Percentiles rank a stretch among this genome's conserved stretches.
phyloP scores from a whole-genome alignment of 2,113 vertebrate species.

The Chunga burmeisteri region DNA sequence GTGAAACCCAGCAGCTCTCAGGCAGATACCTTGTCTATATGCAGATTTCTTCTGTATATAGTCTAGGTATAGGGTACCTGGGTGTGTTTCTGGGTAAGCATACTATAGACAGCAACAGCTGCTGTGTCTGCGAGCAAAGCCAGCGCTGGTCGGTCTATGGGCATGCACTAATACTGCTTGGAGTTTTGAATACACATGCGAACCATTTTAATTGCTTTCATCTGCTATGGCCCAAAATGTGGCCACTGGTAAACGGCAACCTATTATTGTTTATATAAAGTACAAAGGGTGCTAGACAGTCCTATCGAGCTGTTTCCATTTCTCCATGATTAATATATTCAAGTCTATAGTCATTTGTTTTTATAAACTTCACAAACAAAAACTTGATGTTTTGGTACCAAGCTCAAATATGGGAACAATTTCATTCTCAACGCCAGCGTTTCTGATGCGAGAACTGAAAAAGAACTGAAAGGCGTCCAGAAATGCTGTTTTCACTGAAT shows the following conservation, averaged over 20 bases:
- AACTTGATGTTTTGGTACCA: slow-evolving; percentile 43
- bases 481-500: slow-evolving; percentile 36
- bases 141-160: accelerated
- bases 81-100: neutral
- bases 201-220: neutral
- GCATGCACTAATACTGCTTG: neutral
- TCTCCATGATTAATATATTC: neutral
- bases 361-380: slow-evolving; percentile 19
- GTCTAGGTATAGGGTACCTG: neutral
- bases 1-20: neutral
- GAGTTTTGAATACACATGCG: neutral
- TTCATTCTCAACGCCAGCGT: slow-evolving; percentile 26
- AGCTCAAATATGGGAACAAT: slow-evolving; percentile 51
- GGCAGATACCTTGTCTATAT: neutral
- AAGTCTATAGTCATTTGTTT: neutral
- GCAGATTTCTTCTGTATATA: neutral
- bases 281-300: neutral
- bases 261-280: neutral
- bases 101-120: neutral
- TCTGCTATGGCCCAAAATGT: neutral
- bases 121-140: neutral
- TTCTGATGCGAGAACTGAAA: slow-evolving; percentile 59
- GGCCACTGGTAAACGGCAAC: neutral
- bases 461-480: slow-evolving; percentile 48
- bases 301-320: neutral